Conservation (phyloP, 2,797 vertebrate genomes). For the Martes flavigula region DNA sequence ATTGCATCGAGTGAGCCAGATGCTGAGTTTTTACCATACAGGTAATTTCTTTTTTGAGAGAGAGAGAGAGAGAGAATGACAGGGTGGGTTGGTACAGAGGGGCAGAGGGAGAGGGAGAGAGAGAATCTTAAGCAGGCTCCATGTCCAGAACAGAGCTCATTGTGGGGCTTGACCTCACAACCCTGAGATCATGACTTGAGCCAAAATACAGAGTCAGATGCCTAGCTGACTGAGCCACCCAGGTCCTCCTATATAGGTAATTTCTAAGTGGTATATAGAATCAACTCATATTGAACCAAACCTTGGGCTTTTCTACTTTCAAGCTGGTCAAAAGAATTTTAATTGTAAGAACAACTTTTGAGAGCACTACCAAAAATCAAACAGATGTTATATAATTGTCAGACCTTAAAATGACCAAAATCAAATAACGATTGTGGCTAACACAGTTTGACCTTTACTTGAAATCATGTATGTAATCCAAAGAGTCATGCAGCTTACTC, state of each 20-base stretch:
- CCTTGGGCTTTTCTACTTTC: background rate
- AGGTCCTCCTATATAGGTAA: background rate
- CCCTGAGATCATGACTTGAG: background rate
- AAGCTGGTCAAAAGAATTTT: conserved; percentile 22
- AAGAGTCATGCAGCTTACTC: background rate
- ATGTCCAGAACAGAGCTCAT: background rate
- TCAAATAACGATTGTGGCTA: conserved; percentile 18
- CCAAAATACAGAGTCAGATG: background rate
- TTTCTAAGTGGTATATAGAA: conserved; percentile 10
- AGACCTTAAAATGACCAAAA: conserved; percentile 16
- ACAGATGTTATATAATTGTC: background rate
- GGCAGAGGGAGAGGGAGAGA: background rate
- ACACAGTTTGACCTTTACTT: conserved; percentile 3
- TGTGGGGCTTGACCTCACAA: background rate
- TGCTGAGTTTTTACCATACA: background rate
- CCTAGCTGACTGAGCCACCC: background rate
- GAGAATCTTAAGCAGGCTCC: background rate
- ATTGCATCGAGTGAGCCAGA: background rate
- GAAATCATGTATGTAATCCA: background rate
- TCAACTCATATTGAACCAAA: conserved; percentile 41
- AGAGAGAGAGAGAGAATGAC: too few relatives aligned
- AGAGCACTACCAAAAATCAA: conserved; percentile 41
- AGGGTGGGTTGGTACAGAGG: background rate
- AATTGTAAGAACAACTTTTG: background rate
- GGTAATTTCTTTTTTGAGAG: conserved; percentile 2